Base-by-base conservation (phyloP, 2,797 vertebrate genomes). In the Typhlichthys eigenmanni region DNA sequence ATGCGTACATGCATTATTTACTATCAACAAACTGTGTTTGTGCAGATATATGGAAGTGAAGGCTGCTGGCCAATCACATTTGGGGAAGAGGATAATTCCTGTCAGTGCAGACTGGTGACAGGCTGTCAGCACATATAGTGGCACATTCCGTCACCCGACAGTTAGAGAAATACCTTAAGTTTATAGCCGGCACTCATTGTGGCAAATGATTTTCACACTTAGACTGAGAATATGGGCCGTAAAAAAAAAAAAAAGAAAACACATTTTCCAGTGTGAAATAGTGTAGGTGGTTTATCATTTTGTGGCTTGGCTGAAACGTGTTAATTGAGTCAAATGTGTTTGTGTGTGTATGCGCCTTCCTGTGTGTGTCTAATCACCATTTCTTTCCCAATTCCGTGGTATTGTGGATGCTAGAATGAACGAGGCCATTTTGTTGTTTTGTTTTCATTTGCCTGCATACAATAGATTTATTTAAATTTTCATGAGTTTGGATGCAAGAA, bases 391-490 rank as follows among this genome's bases (percentile, higher is more conserved):
- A 13, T 58, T 59, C 62, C 47, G 3, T 46, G 16, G 55, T 43
- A 46, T 63, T 62, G 57, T 64, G 66, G 66, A 50, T 65, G 60
- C 78, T 64, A 47, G 58, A 56, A 60, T 62, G 49, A 76, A 64
- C 66, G 58, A 79, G 70, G 64, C 54, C 61, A 54, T 71, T 72
- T 63, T 46, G 32, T 45, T 70, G 60, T 78, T 69, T 81, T 63
- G 69, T 78, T 67, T 79, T 82, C 66, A 66, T 81, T 46, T 80
- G 66, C 62, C 57, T 50, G 68, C 68, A 62, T 55, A 75, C 75
- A 84, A 81, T 81, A 70, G 74, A 78, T 82, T 79, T 76, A 52
- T 83, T 82, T 85, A 79, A 80, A 71, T 69, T 84, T 69, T 75
- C 52, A 83, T 85, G 77, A 81, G 57, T 69, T 55, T 66, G 54